Percentiles rank a stretch among this genome's conserved stretches.
phyloP scores from a whole-genome alignment of 2,888 invertebrate genomes.

The Oscheius sp. region DNA sequence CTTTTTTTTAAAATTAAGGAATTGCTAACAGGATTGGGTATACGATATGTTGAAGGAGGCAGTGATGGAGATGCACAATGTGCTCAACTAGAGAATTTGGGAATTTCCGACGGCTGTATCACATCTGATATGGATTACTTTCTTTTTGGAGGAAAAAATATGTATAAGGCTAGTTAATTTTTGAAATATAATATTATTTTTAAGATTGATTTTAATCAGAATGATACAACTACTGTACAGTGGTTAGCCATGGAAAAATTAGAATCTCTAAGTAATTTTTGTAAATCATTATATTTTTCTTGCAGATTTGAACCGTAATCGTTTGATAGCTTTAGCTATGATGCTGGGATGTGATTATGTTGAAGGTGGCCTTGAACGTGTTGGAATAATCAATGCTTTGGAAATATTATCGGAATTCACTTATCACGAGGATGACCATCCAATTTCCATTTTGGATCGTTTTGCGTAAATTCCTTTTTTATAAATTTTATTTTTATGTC shows the following conservation, averaged over 20 bases:
- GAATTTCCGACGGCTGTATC: constrained; percentile 85
- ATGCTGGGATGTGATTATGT: constrained; percentile 95
- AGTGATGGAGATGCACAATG: constrained; percentile 99
- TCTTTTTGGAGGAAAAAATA: constrained; percentile 91
- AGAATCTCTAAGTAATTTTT: constrained; percentile 25
- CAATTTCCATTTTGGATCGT: constrained; percentile 52
- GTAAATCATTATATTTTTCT: too few relatives aligned
- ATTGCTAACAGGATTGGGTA: constrained; percentile 86
- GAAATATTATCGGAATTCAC: constrained; percentile 54
- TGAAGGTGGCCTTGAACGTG: constrained; percentile 39
- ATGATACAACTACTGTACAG: constrained; percentile 52
- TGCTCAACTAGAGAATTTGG: constrained; percentile 83
- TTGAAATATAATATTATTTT: neutral
- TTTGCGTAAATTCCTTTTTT: constrained; percentile 40
- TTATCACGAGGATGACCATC: constrained; percentile 45
- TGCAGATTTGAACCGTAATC: constrained; percentile 39
- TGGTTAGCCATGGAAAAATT: constrained; percentile 32
- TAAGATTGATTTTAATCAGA: constrained; percentile 18
- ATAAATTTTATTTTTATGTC: neutral
- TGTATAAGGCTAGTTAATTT: constrained; percentile 78
- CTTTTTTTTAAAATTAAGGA: constrained; percentile 26
- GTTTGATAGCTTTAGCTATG: constrained; percentile 86
- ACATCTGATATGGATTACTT: constrained; percentile 98
- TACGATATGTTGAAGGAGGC: constrained; percentile 90
- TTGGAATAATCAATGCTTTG: constrained; percentile 45